Evolutionary conservation across 2,113 vertebrate genomes (phyloP), one percentile per base, ranked within the genome.

Genomic region (Martes martes): DNA sequence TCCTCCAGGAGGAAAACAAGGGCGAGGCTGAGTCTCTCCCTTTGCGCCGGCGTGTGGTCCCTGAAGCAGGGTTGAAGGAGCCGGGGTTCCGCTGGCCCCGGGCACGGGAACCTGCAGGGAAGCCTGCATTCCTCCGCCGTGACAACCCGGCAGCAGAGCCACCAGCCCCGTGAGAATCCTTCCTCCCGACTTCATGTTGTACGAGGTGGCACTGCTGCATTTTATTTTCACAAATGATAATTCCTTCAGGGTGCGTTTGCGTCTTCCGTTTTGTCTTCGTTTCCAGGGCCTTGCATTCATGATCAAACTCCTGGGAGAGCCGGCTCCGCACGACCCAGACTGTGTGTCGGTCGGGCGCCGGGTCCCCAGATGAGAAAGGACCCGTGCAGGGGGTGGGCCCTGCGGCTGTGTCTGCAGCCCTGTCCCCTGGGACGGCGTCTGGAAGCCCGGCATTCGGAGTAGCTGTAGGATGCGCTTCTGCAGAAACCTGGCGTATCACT

Each of bases 381-480:
- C 5, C 8, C 2, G 24, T 1, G 69, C 11, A 1, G 1, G 36
- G 36, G 5, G 2, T 2, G 1, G 31, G 31, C 16, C 26, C 63
- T 73, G 42, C 10, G 19, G 57, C 83, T n/a, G 19, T 4, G 74
- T 16, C 47, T 31, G 83, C 61, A 76, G 67, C 80, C 73, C 14
- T 11, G 45, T 74, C 61, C 61, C 61, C 26, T 55, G 7, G 63
- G 86, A 31, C 1, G 18, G 28, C 28, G 3, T 16, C 16, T 16
- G 3, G 28, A 28, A 26, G 39, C 36, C 39, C 7, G 0, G 19
- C 36, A 31, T 61, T 89, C 28, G 82, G 10, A 3, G 79, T 55
- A 2, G 1, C 73, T 0, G 76, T 26, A 33, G 80, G 88, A 39
- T 42, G 14, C 61, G 31, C 4, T 81, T 86, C 6, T 84, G 7